phyloP scores from a whole-genome alignment of 2,888 invertebrate species.

The Drosophila longiperda region DNA sequence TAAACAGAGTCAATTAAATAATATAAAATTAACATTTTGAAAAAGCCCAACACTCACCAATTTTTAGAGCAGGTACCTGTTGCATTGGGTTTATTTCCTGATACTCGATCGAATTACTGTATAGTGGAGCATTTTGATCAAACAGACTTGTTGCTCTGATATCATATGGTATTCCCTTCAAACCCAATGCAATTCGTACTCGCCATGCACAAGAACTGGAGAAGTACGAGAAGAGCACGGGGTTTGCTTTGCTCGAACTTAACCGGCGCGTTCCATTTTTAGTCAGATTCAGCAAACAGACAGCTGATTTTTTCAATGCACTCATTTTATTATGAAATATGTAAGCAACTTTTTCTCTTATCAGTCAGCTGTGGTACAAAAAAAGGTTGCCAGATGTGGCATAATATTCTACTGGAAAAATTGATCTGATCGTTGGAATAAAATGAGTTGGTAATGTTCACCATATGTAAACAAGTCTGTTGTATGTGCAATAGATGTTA shows the following conservation, averaged over 20 bases:
- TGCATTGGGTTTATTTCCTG: constrained; percentile 96
- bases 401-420: too few species aligned
- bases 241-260: constrained; percentile 85
- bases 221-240: constrained; percentile 94
- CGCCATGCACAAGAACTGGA: constrained; percentile 97
- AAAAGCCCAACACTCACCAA: constrained; percentile 86
- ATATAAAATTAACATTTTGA: too few species aligned
- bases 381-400: neutral
- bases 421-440: neutral
- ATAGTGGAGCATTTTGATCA: constrained; percentile 90
- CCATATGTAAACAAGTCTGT: neutral
- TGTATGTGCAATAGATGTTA: neutral
- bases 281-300: neutral
- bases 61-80: constrained; percentile 95
- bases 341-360: neutral
- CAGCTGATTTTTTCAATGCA: constrained; percentile 2
- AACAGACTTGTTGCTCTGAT: constrained; percentile 93
- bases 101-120: constrained; percentile 92
- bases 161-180: constrained; percentile 97
- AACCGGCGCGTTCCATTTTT: neutral
- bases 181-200: constrained; percentile 94
- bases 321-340: constrained; percentile 18
- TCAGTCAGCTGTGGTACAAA: neutral
- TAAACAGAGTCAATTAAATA: constrained; percentile 73
- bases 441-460: neutral